phyloP scores from a whole-genome alignment of 1,140 invertebrate genomes.

The Ostrea denselamellosa region DNA sequence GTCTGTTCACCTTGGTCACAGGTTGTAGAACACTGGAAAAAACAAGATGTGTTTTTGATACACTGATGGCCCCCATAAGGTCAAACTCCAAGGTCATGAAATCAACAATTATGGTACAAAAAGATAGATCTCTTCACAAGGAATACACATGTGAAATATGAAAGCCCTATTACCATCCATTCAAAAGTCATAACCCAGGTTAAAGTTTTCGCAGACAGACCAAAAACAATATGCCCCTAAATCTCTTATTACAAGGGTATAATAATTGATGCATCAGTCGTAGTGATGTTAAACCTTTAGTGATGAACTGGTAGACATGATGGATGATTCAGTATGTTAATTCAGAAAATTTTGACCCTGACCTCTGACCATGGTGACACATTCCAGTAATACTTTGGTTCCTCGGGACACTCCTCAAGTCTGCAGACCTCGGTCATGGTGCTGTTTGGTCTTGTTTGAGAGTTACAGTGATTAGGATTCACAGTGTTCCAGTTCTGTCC shows the following conservation, averaged over 20 bases:
- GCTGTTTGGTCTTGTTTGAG: constrained; percentile 43
- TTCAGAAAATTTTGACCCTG: not conserved
- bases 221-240: no score
- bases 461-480: constrained; percentile 46
- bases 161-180: no score
- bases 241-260: no score
- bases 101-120: no score
- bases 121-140: no score
- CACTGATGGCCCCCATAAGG: constrained; percentile 55
- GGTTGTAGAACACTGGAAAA: constrained; percentile 64
- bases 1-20: constrained; percentile 62
- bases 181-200: no score
- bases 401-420: constrained; percentile 46
- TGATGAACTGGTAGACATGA: no score
- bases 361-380: constrained; percentile 65
- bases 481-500: constrained; percentile 45
- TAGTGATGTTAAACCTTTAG: not conserved
- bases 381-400: constrained; percentile 59
- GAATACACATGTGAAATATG: no score
- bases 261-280: not conserved
- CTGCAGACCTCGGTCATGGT: constrained; percentile 53
- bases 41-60: not conserved
- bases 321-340: not conserved
- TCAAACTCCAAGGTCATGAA: no score
- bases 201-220: no score